These are phyloP conservation scores for Odontesthes bonariensis DNA, from an alignment of 2,113 vertebrate species.

Conservation along the genomic window DNA sequence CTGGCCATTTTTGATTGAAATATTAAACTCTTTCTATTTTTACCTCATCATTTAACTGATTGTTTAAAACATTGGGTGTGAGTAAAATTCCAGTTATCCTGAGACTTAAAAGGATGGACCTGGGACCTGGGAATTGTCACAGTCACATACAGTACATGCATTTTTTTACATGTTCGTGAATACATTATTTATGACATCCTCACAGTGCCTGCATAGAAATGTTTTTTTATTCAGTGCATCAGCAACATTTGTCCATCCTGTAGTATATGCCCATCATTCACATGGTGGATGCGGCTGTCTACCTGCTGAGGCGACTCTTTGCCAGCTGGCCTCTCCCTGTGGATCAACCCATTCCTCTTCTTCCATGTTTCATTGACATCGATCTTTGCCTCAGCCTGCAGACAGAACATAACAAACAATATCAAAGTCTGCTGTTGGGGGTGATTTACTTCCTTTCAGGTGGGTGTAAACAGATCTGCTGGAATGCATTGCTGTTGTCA, in stretches of 20 bases:
- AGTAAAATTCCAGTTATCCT: not conserved
- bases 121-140: not conserved
- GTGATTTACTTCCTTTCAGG: conserved; percentile 8
- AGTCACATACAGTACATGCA: not conserved
- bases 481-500: not conserved
- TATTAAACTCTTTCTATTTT: not conserved
- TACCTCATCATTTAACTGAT: too few species aligned
- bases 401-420: conserved; percentile 7
- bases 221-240: conserved; percentile 15
- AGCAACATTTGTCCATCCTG: conserved; percentile 3
- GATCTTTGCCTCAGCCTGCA: conserved; percentile 70
- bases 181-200: conserved; percentile 43
- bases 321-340: conserved; percentile 79
- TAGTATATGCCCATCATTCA: conserved; percentile 25
- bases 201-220: not conserved
- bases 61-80: too few species aligned
- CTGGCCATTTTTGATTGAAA: not conserved
- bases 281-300: conserved; percentile 29
- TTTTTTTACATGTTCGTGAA: conserved; percentile 26
- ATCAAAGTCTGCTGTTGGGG: conserved; percentile 1
- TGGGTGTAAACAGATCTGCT: not conserved
- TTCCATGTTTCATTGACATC: conserved; percentile 63
- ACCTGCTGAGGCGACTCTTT: conserved; percentile 81
- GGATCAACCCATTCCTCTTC: conserved; percentile 81
- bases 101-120: not conserved